Percentiles rank a stretch among this genome's conserved stretches.
These are phyloP conservation scores for Himalopsyche kuldschensis DNA, from an alignment of 2,888 invertebrate genomes.

Conservation along the genomic window DNA sequence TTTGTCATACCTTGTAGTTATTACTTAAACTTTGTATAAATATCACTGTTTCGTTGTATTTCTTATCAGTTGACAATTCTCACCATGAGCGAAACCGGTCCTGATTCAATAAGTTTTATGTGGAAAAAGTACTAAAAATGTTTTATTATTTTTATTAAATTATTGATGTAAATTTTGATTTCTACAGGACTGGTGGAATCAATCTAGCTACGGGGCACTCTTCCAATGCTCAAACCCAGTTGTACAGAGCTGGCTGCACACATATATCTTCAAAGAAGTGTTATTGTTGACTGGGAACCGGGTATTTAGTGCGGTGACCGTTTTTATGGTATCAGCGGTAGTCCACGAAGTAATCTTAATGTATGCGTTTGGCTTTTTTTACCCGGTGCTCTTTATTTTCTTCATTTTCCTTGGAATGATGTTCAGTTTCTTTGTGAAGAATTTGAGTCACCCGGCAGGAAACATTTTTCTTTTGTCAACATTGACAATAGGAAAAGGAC, in stretches of 20 bases:
- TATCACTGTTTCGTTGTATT: too few relatives aligned
- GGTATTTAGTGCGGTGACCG: constrained; percentile 60
- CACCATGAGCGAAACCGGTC: too few relatives aligned
- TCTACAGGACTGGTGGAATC: constrained; percentile 94
- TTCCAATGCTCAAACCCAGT: constrained; percentile 94
- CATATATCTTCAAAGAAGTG: constrained; percentile 81
- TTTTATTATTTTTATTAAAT: too few relatives aligned
- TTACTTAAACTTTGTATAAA: too few relatives aligned
- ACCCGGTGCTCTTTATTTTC: constrained; percentile 78
- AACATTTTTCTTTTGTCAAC: constrained; percentile 85
- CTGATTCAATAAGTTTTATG: too few relatives aligned
- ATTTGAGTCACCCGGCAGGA: constrained; percentile 51
- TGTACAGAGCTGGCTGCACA: constrained; percentile 91
- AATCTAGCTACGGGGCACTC: constrained; percentile 74
- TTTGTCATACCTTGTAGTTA: too few relatives aligned
- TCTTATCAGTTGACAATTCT: too few relatives aligned
- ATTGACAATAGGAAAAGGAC: constrained; percentile 75
- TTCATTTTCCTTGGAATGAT: constrained; percentile 72
- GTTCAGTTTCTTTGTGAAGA: constrained; percentile 58
- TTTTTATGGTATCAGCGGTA: constrained; percentile 79
- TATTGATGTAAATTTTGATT: constrained; percentile 19
- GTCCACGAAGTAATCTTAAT: constrained; percentile 87
- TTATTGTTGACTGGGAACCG: constrained; percentile 52
- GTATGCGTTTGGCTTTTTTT: constrained; percentile 80
- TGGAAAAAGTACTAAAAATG: too few relatives aligned